phyloP scores from a whole-genome alignment of 2,113 vertebrate genomes.

The Daubentonia madagascariensis region DNA sequence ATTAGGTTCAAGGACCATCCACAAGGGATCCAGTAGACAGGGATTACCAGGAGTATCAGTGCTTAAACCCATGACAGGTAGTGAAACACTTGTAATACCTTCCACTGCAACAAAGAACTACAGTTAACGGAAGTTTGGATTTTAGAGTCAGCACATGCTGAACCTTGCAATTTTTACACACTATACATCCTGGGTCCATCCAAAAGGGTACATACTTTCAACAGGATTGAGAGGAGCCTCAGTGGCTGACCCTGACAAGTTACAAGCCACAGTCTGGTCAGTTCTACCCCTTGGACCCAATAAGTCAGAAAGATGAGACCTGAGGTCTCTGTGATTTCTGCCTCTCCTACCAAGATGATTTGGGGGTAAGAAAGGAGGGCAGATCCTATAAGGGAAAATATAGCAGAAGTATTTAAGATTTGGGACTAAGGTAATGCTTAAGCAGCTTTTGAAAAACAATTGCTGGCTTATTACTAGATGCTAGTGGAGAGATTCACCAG shows the following conservation, averaged over 20 bases:
- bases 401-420: background rate
- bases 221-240: background rate
- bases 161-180: background rate
- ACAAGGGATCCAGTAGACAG: background rate
- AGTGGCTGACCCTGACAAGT: background rate
- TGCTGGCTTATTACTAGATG: background rate
- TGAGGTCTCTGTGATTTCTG: background rate
- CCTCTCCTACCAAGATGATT: background rate
- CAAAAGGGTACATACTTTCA: background rate
- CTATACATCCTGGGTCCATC: background rate
- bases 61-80: background rate
- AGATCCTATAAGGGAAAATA: background rate
- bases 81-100: background rate
- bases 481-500: background rate
- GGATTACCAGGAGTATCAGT: background rate
- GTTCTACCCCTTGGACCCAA: background rate
- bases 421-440: background rate
- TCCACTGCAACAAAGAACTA: background rate
- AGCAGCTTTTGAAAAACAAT: background rate
- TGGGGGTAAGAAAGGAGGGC: rapidly evolving
- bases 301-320: background rate
- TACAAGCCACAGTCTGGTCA: background rate
- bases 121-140: background rate
- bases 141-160: background rate
- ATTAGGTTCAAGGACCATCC: background rate